Conservation (phyloP, 1,140 invertebrate genomes). For the Bombus polaris region DNA sequence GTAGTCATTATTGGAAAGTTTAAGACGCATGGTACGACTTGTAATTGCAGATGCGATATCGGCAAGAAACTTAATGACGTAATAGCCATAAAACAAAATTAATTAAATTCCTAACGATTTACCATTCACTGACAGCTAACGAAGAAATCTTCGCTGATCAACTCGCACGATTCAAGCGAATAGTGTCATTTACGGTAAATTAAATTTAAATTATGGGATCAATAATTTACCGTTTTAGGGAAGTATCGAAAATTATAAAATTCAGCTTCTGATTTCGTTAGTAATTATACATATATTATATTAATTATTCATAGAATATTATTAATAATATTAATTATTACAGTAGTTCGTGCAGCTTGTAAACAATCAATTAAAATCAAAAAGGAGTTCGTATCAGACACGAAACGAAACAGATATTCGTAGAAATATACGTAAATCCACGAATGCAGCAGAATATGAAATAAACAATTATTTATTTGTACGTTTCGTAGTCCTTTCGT, state of each 20-base stretch:
- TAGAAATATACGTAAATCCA: too few species aligned
- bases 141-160: background rate
- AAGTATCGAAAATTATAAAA: background rate
- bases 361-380: background rate
- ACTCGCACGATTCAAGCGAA: background rate
- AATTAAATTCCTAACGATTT: slow-evolving; percentile 15
- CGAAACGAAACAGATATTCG: too few species aligned
- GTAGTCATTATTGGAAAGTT: background rate
- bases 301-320: background rate
- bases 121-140: background rate
- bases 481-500: too few species aligned
- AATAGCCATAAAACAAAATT: background rate
- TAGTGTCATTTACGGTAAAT: background rate
- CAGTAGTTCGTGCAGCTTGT: too few species aligned
- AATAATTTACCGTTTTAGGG: background rate
- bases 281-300: too few species aligned
- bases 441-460: too few species aligned
- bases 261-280: background rate
- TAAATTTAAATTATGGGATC: background rate
- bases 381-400: background rate
- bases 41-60: background rate
- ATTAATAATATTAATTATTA: background rate
- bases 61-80: background rate
- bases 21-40: background rate
- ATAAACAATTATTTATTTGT: too few species aligned